Conservation (phyloP, 2,113 vertebrate species). For the Chlorodrepanis virens region DNA sequence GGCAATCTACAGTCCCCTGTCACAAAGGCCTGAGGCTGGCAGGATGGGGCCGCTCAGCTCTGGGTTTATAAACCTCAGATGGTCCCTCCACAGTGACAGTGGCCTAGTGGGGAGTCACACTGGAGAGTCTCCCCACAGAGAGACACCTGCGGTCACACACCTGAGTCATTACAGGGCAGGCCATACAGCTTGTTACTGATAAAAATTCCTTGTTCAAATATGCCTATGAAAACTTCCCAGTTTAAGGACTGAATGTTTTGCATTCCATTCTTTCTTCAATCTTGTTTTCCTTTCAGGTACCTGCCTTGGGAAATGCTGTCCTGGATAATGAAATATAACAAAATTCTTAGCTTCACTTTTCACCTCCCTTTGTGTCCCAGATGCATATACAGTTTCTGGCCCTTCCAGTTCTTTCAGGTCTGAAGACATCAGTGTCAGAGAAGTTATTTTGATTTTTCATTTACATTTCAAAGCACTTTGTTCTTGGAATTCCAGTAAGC, state of each 20-base stretch:
- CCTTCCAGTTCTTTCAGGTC: not conserved
- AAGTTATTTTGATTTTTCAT: not conserved
- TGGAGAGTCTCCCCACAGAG: not conserved
- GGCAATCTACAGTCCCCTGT: not conserved
- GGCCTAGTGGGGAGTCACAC: not conserved
- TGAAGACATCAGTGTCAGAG: not conserved
- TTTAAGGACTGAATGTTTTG: not conserved
- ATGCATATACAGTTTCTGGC: not conserved
- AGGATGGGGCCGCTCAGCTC: not conserved
- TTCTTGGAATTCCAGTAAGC: not conserved
- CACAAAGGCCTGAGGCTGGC: not conserved
- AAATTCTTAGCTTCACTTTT: not conserved
- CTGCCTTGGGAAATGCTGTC: not conserved
- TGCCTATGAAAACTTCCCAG: not conserved
- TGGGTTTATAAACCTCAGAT: not conserved
- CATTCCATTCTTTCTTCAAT: not conserved
- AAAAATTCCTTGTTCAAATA: not conserved
- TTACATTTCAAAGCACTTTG: not conserved
- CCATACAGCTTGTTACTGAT: not conserved
- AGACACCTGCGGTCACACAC: not conserved
- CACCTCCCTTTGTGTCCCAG: not conserved
- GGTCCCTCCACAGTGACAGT: fast-evolving
- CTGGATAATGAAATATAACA: not conserved
- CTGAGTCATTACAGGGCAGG: not conserved
- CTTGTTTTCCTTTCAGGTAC: not conserved